Percentiles rank a stretch among this genome's conserved stretches.
These are phyloP conservation scores for Cassiopea andromeda DNA, from an alignment of 30 jellyfish, hydroid and myxozoan species.

Conservation along the genomic window DNA sequence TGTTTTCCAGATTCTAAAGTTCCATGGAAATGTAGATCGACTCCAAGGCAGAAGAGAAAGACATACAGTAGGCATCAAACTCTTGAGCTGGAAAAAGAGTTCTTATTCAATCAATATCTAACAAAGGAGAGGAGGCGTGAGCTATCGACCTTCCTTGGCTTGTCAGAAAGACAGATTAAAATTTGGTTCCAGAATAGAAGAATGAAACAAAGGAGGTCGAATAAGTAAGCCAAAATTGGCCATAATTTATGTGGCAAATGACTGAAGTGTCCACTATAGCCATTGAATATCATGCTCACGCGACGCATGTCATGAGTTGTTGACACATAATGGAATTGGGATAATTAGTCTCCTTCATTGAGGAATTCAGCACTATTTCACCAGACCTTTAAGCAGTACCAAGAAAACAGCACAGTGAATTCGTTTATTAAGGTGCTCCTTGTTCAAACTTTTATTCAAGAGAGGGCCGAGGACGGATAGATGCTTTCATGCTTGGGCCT, in stretches of 20 bases:
- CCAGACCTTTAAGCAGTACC: too few species aligned
- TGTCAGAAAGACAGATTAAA: slow-evolving; percentile 89
- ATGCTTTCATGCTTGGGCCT: too few species aligned
- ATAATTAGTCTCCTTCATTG: too few species aligned
- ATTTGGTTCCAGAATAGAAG: slow-evolving; percentile 92
- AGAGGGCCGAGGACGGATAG: too few species aligned
- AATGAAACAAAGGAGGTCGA: slow-evolving; percentile 80
- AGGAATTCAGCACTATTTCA: too few species aligned
- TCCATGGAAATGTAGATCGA: slow-evolving; percentile 88
- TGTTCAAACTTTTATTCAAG: too few species aligned
- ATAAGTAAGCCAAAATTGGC: slow-evolving; percentile 6
- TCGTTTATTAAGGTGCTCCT: too few species aligned
- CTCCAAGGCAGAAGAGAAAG: slow-evolving; percentile 83
- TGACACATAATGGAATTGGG: too few species aligned
- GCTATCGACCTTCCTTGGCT: slow-evolving; percentile 70
- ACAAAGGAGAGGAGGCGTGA: slow-evolving; percentile 90
- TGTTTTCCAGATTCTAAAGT: slow-evolving; percentile 50
- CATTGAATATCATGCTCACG: background rate
- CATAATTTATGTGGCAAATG: background rate
- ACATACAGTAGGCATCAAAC: slow-evolving; percentile 86
- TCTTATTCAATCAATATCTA: slow-evolving; percentile 76
- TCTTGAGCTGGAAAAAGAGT: slow-evolving; percentile 87
- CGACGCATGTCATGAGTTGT: too few species aligned
- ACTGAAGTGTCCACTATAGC: background rate
- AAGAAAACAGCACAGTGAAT: too few species aligned